A percentile compares a stretch with the other conserved stretches of the same genome.
Evolutionary conservation across 2,888 invertebrate genomes (phyloP).

Genomic region (Bhutanitis thaidina): DNA sequence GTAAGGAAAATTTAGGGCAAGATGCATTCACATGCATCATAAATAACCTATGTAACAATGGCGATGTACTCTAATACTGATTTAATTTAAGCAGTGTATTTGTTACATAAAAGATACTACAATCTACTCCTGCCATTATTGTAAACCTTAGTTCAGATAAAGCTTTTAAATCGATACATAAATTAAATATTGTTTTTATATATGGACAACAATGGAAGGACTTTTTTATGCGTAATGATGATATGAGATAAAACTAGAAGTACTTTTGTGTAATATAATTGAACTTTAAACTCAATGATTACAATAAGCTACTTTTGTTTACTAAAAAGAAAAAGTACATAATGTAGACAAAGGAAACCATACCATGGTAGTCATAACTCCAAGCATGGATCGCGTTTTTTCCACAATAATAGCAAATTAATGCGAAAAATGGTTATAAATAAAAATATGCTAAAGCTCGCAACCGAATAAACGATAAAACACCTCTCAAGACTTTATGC

Average conservation of each 20-base stretch:
- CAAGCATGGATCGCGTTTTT: slow-evolving; percentile 78
- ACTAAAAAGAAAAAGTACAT: slow-evolving; percentile 58
- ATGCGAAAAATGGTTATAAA: slow-evolving; percentile 48
- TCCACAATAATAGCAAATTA: slow-evolving; percentile 59
- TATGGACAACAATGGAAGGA: no score
- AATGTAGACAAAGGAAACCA: slow-evolving; percentile 78
- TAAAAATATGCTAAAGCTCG: slow-evolving; percentile 57
- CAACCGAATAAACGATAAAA: slow-evolving; percentile 64
- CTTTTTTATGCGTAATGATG: not conserved
- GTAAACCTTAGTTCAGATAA: slow-evolving; percentile 13
- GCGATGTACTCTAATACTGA: not conserved
- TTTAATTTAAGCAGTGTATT: not conserved
- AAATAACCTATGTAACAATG: slow-evolving; percentile 8
- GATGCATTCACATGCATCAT: slow-evolving; percentile 18
- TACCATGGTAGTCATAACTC: slow-evolving; percentile 80
- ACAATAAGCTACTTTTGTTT: slow-evolving; percentile 53
- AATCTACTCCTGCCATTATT: slow-evolving; percentile 11
- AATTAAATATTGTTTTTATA: not conserved
- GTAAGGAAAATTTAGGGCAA: slow-evolving; percentile 14
- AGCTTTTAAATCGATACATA: slow-evolving; percentile 13
- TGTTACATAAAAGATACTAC: slow-evolving; percentile 9
- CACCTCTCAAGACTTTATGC: slow-evolving; percentile 61
- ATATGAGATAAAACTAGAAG: slow-evolving; percentile 10
- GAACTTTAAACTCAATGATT: slow-evolving; percentile 27
- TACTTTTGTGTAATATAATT: slow-evolving; percentile 25